Evolutionary conservation across 2,113 vertebrate genomes (phyloP), one percentile per base, ranked within the genome.

Genomic region (Neolamprologus longior): DNA sequence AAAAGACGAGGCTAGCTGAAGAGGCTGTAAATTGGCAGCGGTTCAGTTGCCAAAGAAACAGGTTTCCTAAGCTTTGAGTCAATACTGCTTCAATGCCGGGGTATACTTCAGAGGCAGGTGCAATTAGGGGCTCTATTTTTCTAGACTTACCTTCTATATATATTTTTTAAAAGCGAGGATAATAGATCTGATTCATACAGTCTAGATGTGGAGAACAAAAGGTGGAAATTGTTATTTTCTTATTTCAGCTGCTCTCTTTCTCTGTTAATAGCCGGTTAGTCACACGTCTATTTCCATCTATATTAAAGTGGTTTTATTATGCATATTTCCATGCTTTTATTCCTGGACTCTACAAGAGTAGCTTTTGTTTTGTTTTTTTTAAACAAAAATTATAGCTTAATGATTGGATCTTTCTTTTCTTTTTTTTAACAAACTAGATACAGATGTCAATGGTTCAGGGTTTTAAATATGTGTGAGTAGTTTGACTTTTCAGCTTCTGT

Each of bases 11-110:
- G 33, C 13, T 11, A 8, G 50, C 35, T 82, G 76, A 82, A 83
- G 80, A 91, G 83, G 71, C 78, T 79, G 63, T 33, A 28, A 83
- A 71, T 54, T 81, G 88, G 80, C 76, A 66, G 45, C 10, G 1
- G 9, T 21, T 80, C 55, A 61, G 86, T 90, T 82, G 21, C 79
- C 88, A 88, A 83, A 92, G 87, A 90, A 93, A 92, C 90, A 14
- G 61, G 85, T 88, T 86, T 87, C 58, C 4, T 15, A 6, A 81
- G 87, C 54, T 78, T 79, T 83, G 31, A 76, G 66, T 87, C 45
- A 61, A 66, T 52, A 79, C 40, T 2, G 10, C 55, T 82, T 89
- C 26, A 83, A 10, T 54, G 37, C 58, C 5, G 28, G 42, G 31
- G 14, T 40, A 33, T 79, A 63, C 81, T 79, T 90, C 54, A 68